Base-by-base conservation (phyloP, 2,797 vertebrate genomes). In the Acanthiza pusilla region DNA sequence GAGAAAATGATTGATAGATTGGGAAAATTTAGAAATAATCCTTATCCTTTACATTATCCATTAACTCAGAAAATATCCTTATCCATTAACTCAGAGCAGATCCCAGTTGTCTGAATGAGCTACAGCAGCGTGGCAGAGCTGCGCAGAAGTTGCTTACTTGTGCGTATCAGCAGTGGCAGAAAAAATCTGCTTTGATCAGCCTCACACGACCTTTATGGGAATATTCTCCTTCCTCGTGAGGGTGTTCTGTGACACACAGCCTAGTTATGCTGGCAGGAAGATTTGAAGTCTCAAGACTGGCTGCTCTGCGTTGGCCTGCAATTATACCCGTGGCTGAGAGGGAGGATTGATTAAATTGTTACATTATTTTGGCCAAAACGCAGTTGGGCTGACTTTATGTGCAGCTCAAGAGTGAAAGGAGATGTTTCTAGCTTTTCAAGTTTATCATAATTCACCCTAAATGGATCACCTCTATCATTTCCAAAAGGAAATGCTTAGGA, bases 171-270 rank as follows among this genome's bases (percentile, higher is more conserved):
- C 53, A 53, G 61, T 12, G 45, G 73, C 78, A 87, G 65, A 67
- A 89, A 93, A 93, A 85, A 83, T 57, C 55, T 89, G 81, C 74
- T 91, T 75, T 51, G 48, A 45, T 89, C 82, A 83, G 81, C 81
- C 63, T 70, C 23, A 3, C 29, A 54, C 77, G 84, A 72, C 48
- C 60, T 54, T 61, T 43, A 38, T 50, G 43, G 50, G 43, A 85
- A 57, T 65, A 66, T 42, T 65, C 19, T 45, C 85, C 86, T 84
- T 65, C 61, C 67, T 88, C 20, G 3, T 1, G 7, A 67, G 71
- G 45, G 9, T 78, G 45, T 71, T 67, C 43, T 73, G 70, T 78
- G 66, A 79, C 82, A 91, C 42, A 15, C 73, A 86, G 66, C 66
- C 58, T 20, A 13, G 57, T 55, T 62, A 29, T 8, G 40, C 74